Evolutionary conservation across 2,888 invertebrate genomes (phyloP).

Genomic region (Pyrrhosoma nymphula): DNA sequence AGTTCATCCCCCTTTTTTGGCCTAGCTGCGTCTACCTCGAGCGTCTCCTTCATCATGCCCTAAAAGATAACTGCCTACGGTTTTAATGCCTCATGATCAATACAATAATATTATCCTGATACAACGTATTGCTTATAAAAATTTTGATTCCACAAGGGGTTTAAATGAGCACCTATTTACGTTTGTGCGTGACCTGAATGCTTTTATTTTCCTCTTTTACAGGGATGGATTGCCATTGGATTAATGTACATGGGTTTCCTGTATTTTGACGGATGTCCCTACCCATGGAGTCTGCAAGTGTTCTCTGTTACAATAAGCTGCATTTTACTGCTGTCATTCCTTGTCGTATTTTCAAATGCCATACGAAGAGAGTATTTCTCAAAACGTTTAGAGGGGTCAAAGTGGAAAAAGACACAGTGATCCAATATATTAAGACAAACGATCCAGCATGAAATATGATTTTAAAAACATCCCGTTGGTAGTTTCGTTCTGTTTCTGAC

Average conservation of each 20-base stretch:
- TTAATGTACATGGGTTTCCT: background rate
- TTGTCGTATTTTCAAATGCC: background rate
- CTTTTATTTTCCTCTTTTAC: background rate
- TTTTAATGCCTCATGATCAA: too few relatives aligned
- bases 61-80: too few relatives aligned
- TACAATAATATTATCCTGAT: too few relatives aligned
- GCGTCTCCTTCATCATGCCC: too few relatives aligned
- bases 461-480: too few relatives aligned
- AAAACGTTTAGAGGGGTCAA: background rate
- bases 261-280: background rate
- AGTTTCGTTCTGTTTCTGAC: too few relatives aligned
- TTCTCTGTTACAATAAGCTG: background rate
- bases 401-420: background rate
- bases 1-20: too few relatives aligned
- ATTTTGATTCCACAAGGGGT: too few relatives aligned
- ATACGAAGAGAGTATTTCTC: background rate
- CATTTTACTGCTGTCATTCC: background rate
- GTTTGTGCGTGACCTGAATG: background rate
- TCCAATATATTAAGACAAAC: background rate
- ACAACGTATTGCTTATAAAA: too few relatives aligned
- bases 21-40: too few relatives aligned
- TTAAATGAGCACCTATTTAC: too few relatives aligned
- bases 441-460: too few relatives aligned
- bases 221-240: constrained; percentile 2
- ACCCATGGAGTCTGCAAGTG: background rate